These are phyloP conservation scores for Lycorma delicatula DNA, from an alignment of 1,140 invertebrate species.

Conservation along the genomic window DNA sequence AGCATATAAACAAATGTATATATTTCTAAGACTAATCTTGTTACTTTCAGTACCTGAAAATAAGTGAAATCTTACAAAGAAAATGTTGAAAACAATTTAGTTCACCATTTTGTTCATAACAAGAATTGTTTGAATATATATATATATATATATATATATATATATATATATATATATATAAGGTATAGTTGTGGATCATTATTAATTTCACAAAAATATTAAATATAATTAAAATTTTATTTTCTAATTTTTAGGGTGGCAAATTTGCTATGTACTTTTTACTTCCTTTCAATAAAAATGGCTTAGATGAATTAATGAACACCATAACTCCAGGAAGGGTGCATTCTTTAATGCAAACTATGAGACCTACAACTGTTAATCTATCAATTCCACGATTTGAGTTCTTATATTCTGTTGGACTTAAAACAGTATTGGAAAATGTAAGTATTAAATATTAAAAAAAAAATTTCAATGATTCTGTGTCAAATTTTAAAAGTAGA, in stretches of 20 bases:
- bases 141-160: too few species aligned
- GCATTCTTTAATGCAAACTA: slow-evolving; percentile 43
- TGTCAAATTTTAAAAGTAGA: too few species aligned
- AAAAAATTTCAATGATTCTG: too few species aligned
- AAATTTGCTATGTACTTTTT: slow-evolving; percentile 62
- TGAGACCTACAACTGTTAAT: slow-evolving; percentile 49
- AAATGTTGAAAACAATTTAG: too few species aligned
- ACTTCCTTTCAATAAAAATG: slow-evolving; percentile 51
- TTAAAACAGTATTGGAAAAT: slow-evolving; percentile 50
- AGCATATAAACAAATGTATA: too few species aligned
- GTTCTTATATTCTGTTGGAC: slow-evolving; percentile 52
- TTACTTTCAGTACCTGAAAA: too few species aligned
- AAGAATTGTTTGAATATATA: too few species aligned
- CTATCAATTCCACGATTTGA: slow-evolving; percentile 65
- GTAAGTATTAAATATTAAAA: too few species aligned
- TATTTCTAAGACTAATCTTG: too few species aligned
- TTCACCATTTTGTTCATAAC: too few species aligned
- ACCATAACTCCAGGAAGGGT: slow-evolving; percentile 46
- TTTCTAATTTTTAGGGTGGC: slow-evolving; percentile 44
- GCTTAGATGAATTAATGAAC: slow-evolving; percentile 48
- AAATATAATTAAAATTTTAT: background rate
- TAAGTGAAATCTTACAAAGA: background rate
- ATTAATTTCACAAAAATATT: background rate
- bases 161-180: too few species aligned
- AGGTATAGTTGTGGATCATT: too few species aligned